A percentile compares a stretch with the other conserved stretches of the same genome.
Conservation (phyloP, 2,113 vertebrate species). For the Xiphophorus maculatus region DNA sequence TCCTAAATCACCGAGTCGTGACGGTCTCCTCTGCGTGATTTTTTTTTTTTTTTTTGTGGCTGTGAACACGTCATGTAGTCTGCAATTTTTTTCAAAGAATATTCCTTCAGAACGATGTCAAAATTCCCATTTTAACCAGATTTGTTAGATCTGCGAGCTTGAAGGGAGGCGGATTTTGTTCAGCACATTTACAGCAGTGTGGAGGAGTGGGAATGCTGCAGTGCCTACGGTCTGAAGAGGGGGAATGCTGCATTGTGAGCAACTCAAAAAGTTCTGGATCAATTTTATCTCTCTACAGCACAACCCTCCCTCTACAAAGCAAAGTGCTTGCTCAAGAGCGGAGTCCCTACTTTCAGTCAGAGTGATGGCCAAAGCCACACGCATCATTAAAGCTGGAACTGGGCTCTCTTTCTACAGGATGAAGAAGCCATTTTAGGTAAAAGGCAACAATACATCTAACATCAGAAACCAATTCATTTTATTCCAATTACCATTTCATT, state of each 20-base stretch:
- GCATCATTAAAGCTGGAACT: not conserved
- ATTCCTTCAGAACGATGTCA: not conserved
- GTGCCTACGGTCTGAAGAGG: slow-evolving; percentile 42
- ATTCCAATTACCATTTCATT: no score
- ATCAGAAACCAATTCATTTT: no score
- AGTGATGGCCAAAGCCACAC: not conserved
- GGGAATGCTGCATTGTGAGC: slow-evolving; percentile 61
- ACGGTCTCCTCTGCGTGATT: no score
- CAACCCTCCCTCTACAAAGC: not conserved
- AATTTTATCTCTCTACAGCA: slow-evolving; percentile 32
- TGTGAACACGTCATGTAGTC: not conserved
- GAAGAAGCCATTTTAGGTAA: no score
- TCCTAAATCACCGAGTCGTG: not conserved
- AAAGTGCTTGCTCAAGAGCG: not conserved
- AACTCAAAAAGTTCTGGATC: slow-evolving; percentile 56
- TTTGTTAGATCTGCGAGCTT: not conserved
- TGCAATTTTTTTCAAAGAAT: not conserved
- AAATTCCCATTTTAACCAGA: not conserved
- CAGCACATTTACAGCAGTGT: slow-evolving; percentile 29
- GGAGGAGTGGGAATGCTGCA: slow-evolving; percentile 64
- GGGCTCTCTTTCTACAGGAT: no score
- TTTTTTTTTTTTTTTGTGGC: not conserved
- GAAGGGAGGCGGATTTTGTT: not conserved
- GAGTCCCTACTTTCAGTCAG: not conserved
- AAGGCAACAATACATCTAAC: no score